Percentiles rank a stretch among this genome's conserved stretches.
These are phyloP conservation scores for Pimephales promelas DNA, from an alignment of 2,113 vertebrate species.

Conservation along the genomic window DNA sequence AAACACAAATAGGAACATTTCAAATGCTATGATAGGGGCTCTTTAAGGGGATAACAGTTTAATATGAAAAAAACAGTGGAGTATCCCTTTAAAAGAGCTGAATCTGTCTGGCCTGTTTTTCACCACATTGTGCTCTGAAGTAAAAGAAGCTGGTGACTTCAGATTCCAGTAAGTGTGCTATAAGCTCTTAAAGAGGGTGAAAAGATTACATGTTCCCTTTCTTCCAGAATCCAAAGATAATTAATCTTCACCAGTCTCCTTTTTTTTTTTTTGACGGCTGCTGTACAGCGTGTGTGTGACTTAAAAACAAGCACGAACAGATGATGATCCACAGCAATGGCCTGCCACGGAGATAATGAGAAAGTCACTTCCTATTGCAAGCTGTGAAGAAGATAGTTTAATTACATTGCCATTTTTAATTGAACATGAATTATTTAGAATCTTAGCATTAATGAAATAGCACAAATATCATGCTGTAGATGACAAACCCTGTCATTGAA, in stretches of 20 bases:
- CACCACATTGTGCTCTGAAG: constrained; percentile 29
- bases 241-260: constrained; percentile 37
- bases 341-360: constrained; percentile 51
- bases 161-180: constrained; percentile 49
- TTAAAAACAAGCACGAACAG: constrained; percentile 35
- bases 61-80: no score
- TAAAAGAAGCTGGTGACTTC: neutral
- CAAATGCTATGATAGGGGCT: no score
- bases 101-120: constrained; percentile 25
- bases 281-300: neutral
- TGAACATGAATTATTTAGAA: constrained; percentile 54
- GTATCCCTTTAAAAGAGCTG: constrained; percentile 25
- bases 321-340: constrained; percentile 44
- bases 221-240: constrained; percentile 44
- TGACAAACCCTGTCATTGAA: constrained; percentile 39
- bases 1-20: no score
- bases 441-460: constrained; percentile 44
- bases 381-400: constrained; percentile 51
- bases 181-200: constrained; percentile 44
- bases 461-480: constrained; percentile 43
- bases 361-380: constrained; percentile 53
- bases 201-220: constrained; percentile 48
- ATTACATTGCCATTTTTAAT: constrained; percentile 55
- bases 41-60: no score
- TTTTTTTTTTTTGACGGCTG: constrained; percentile 19